Evolutionary conservation across 2,113 vertebrate genomes (phyloP).

Genomic region (Emberiza fucata): DNA sequence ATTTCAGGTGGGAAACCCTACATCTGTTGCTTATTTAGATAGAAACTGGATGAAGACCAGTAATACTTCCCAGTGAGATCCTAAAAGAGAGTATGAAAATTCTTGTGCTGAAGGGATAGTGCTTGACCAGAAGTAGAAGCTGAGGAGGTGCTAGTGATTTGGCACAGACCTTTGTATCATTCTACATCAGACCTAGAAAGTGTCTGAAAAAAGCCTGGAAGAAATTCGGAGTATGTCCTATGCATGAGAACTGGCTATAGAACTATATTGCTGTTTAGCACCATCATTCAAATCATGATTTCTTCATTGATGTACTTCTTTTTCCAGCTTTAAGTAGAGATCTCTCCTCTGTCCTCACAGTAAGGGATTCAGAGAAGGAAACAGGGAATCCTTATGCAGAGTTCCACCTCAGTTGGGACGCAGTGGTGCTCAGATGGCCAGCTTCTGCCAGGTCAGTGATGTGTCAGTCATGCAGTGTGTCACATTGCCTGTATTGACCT

Average conservation of each 20-base stretch:
- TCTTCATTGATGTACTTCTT: conserved; percentile 67
- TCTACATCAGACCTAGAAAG: neutral
- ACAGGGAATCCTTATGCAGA: conserved; percentile 65
- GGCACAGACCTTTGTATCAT: neutral
- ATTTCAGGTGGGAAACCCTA: neutral
- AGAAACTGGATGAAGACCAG: neutral
- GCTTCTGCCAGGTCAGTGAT: conserved; percentile 65
- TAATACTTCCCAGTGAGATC: neutral
- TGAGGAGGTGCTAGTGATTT: neutral
- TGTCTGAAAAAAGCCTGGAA: neutral
- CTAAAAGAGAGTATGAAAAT: neutral
- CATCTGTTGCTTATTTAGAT: neutral
- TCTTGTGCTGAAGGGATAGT: neutral
- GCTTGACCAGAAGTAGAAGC: neutral
- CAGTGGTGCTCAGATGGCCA: conserved; percentile 65
- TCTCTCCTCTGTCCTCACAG: conserved; percentile 60
- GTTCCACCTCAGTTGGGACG: conserved; percentile 56
- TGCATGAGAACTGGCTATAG: conserved; percentile 50
- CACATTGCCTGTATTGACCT: conserved; percentile 60
- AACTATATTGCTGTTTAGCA: conserved; percentile 45
- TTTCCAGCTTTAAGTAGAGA: conserved; percentile 69
- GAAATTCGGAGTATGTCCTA: neutral
- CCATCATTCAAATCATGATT: conserved; percentile 52
- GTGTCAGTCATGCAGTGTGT: conserved; percentile 66
- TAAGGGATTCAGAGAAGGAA: conserved; percentile 66